Evolutionary conservation across 2,888 invertebrate species (phyloP), one percentile per base, ranked within the genome.

Genomic region (Scaptomyza tumidula): DNA sequence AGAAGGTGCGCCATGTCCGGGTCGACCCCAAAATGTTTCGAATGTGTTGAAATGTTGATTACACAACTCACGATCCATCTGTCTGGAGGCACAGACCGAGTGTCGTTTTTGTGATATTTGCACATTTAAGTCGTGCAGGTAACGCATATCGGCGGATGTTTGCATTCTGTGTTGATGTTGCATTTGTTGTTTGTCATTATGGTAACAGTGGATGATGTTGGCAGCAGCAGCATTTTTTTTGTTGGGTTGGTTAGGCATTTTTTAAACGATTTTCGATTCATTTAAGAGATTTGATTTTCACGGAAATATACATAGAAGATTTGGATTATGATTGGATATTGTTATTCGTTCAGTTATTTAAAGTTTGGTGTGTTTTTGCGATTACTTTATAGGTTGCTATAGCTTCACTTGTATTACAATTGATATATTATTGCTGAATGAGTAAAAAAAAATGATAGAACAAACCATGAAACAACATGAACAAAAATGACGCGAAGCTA

Each of bases 11-110:
- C 92, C 92, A 74, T 92, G 95, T 0, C 97, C 97, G 0, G 96
- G 96, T 49, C 95, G 93, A 29, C 97, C 96, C 97, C 97, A 97
- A 80, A 96, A 93, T 10, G 94, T 94, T 52, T 95, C 94, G 95
- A 96, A 96, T 2, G 96, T 96, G 76, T 94, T 94, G 90, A 96
- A 96, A 90, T 97, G 97, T 72, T 93, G 93, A 54, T 93, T 93
- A 62, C 94, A 94, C 78, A 94, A 94, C 89, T 95, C 95, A 35
- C 94, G 93, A 41, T 96, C 96, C 63, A 85, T 75, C 68, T 90
- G 90, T 71, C 85, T 89, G 13, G 86, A 79, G 54, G 90, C 71
- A 75, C 90, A 89, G 62, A 89, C 79, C 59, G 89, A 90, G 80
- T 93, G 92, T 45, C 93, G 91, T 75, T 93, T 94, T 58, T 91